Percentiles rank a stretch among this genome's conserved stretches.
These are phyloP conservation scores for Bathynomus jamesi DNA, from an alignment of 1,140 invertebrate genomes.

Conservation along the genomic window DNA sequence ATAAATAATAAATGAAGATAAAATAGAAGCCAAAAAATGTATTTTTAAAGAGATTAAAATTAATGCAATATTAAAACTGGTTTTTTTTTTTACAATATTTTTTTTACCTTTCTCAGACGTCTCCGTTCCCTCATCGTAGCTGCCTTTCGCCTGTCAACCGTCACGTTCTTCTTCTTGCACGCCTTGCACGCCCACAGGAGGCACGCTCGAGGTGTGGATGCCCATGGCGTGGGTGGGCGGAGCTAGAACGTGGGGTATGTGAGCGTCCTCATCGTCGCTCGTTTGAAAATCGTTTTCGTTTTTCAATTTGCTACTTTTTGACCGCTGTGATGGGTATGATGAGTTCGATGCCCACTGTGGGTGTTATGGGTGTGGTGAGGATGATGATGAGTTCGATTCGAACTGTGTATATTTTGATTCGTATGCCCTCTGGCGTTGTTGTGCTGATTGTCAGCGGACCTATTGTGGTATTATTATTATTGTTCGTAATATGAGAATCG, in stretches of 20 bases:
- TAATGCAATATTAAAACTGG: too few relatives aligned
- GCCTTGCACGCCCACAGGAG: conserved; percentile 93
- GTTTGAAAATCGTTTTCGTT: neutral
- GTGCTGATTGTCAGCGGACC: too few relatives aligned
- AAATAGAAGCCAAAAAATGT: too few relatives aligned
- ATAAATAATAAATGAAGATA: too few relatives aligned
- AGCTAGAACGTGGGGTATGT: conserved; percentile 36
- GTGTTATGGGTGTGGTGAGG: neutral
- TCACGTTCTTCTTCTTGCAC: conserved; percentile 88
- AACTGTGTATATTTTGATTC: too few relatives aligned
- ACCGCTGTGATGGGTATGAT: neutral
- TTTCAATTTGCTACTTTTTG: too few relatives aligned
- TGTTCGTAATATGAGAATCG: too few relatives aligned
- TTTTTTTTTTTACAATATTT: too few relatives aligned
- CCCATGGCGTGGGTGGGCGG: conserved; percentile 29
- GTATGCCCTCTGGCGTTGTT: too few relatives aligned
- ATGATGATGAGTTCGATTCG: neutral
- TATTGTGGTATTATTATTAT: too few relatives aligned
- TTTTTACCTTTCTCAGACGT: conserved; percentile 72
- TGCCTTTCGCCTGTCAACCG: conserved; percentile 89
- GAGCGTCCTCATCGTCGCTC: conserved; percentile 27
- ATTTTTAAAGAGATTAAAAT: too few relatives aligned
- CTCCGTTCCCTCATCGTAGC: conserved; percentile 88
- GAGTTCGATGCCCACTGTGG: too few relatives aligned
- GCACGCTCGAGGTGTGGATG: conserved; percentile 56